phyloP scores from a whole-genome alignment of 2,113 vertebrate genomes.

The Circaetus cinerascens region DNA sequence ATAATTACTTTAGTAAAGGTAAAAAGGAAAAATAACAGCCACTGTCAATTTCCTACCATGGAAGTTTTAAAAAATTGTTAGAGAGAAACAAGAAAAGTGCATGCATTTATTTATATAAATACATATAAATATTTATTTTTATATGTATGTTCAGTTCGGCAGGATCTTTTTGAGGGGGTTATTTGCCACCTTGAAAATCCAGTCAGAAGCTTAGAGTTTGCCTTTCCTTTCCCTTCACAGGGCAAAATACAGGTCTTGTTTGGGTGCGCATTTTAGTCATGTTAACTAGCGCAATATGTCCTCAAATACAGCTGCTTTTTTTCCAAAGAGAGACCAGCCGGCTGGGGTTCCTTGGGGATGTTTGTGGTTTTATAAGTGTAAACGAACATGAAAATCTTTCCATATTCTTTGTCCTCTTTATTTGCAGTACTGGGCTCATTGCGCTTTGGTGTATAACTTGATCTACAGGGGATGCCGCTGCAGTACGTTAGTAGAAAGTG shows the following conservation, averaged over 20 bases:
- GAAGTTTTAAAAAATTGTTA: not conserved
- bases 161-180: not conserved
- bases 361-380: not conserved
- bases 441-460: not conserved
- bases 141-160: not conserved
- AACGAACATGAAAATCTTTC: not conserved
- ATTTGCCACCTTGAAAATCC: not conserved
- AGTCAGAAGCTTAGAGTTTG: not conserved
- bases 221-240: not conserved
- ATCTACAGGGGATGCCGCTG: not conserved
- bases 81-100: not conserved
- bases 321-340: not conserved
- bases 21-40: not conserved
- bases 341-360: not conserved
- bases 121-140: not conserved
- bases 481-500: not conserved
- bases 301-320: not conserved
- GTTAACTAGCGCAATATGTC: fast-evolving
- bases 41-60: fast-evolving
- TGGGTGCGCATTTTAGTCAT: not conserved
- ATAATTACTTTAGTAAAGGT: not conserved
- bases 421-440: fast-evolving
- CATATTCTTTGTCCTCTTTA: not conserved
- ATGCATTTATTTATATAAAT: not conserved
- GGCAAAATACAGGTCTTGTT: not conserved